Evolutionary conservation across 2,113 vertebrate genomes (phyloP), one percentile per base, ranked within the genome.

Genomic region (Acanthochromis polyacanthus): DNA sequence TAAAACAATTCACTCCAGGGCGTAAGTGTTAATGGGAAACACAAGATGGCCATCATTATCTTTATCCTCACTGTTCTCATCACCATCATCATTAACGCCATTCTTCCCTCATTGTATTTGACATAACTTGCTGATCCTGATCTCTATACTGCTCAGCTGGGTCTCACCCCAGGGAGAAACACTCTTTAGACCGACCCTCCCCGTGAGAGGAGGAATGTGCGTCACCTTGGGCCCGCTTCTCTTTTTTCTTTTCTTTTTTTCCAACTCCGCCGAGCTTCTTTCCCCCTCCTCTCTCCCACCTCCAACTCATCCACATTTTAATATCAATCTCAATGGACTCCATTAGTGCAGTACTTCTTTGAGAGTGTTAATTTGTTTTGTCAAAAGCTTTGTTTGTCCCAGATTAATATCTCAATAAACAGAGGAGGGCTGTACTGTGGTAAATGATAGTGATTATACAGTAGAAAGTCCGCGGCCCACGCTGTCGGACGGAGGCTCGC

Each of bases 361-460:
- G 73, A 82, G 82, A 79, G 88, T 85, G 89, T 88, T 91, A 90
- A 92, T 95, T 94, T 92, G 90, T 91, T 94, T 94, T 93, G 92
- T 94, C 89, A 89, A 91, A 94, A 92, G 91, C 90, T 93, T 93
- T 94, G 94, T 95, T 94, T 95, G 91, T 91, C 89, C 82, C 83
- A 86, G 87, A 93, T 93, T 93, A 93, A 94, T 93, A 92, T 93
- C 91, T 90, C 91, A 94, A 93, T 93, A 93, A 93, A 93, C 91
- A 89, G 84, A 87, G 87, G 78, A 80, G 85, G 78, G 81, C 86
- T 86, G 82, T 73, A 80, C 81, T 80, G 83, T 82, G 83, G 87
- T 94, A 93, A 91, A 94, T 95, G 90, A 94, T 93, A 87, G 90
- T 94, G 93, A 95, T 95, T 94, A 95, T 91, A 86, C 85, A 76